Evolutionary conservation across 2,888 invertebrate genomes (phyloP), one percentile per base, ranked within the genome.

Genomic region (Lumbricus terrestris): DNA sequence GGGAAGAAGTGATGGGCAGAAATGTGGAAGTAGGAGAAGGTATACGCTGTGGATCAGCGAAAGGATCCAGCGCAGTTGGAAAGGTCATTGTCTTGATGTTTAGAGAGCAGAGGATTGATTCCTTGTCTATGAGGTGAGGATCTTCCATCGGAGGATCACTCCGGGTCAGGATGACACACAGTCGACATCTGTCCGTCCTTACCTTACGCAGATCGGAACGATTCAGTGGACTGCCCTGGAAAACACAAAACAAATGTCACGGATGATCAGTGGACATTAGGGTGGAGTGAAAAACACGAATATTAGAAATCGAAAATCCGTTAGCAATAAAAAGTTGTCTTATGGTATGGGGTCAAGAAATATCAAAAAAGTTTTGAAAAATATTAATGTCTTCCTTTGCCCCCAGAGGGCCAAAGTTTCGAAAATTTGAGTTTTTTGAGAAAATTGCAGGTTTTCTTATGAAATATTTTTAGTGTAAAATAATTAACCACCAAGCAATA

Each of bases 161-260:
- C 94, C 99, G 99, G 95, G 99, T 99, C 95, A 99, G 96, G 95
- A 99, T 99, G 95, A 99, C 99, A 96, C 99, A 99, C 99, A 99
- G 99, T 96, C 99, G 99, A 96, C 99, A 99, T 94, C 99, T 96
- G 96, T 99, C 99, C 93, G 99, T 99, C 96, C 96, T 99, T 93
- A 99, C 99, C 95, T 99, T 99, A 94, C 99, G 97, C 95, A 99
- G 96, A 96, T 99, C 99, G 94, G 99, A 99, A 95, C 99, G 97
- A 96, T 99, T 99, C 95, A 99, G 96, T 93, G 92, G 95, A 98
- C 98, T 95, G 98, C 98, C 96, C 99, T 99, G 95, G 20, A 90
- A 89, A 82, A 88, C 18, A 23, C n/a, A 82, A 69, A n/a, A 69
- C 69, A 69, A 6, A 69, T 69, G 4, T n/a, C 69, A 69, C 69